Evolutionary conservation across 30 jellyfish, hydroid and myxozoan genomes (phyloP).

Genomic region (Hydractinia echinata): DNA sequence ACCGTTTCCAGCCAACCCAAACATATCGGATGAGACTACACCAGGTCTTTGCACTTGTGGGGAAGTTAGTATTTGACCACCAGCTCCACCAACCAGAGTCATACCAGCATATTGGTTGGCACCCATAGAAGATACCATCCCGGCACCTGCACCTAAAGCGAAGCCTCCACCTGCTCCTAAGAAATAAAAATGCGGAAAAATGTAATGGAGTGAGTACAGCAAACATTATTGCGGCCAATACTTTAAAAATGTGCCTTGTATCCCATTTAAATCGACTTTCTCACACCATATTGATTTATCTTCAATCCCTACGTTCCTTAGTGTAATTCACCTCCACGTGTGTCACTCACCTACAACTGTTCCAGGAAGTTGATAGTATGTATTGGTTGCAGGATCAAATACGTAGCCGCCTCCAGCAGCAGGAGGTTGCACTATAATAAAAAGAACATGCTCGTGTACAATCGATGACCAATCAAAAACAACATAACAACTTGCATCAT

Average conservation of each 20-base stretch:
- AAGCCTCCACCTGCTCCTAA: constrained; percentile 11
- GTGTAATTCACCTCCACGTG: no score
- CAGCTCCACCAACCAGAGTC: constrained; percentile 19
- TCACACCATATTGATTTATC: no score
- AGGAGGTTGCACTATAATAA: not conserved
- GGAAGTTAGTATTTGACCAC: constrained; percentile 11
- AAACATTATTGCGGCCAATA: no score
- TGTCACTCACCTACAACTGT: not conserved
- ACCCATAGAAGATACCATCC: not conserved
- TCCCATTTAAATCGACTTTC: no score
- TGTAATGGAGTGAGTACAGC: no score
- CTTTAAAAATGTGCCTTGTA: no score
- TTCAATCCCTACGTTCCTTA: no score
- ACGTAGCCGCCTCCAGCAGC: constrained; percentile 32
- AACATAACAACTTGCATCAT: no score
- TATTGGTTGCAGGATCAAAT: constrained; percentile 34
- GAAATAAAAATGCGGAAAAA: no score
- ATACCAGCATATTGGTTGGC: constrained; percentile 12
- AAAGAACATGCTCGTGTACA: no score
- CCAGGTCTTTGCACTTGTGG: constrained; percentile 30
- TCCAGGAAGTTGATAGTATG: constrained; percentile 36
- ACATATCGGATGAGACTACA: constrained; percentile 14
- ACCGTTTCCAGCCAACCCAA: constrained; percentile 23
- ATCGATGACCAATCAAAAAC: no score
- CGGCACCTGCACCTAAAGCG: not conserved